Base-by-base conservation (phyloP, 2,113 vertebrate genomes). In the Scomber scombrus region DNA sequence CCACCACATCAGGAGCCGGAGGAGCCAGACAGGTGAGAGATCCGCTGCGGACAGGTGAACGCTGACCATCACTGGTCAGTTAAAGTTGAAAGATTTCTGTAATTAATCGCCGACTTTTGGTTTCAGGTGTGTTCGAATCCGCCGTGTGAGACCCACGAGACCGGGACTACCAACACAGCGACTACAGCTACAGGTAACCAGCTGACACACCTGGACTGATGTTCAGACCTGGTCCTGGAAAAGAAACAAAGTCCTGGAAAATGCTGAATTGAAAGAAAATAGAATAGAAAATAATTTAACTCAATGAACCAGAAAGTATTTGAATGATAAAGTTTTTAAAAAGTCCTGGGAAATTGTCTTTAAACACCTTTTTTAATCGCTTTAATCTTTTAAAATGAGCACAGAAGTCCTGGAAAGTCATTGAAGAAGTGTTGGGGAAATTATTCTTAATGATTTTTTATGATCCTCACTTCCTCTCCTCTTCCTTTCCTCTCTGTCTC, bases 101-200 rank as follows among this genome's bases (percentile, higher is more conserved):
- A 40, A 9, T 9, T 40, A 9, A 40, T 10, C 34, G 6, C 7
- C 8, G 64, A 95, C 94, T 57, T 9, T 12, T 49, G 12, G 1
- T 45, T 47, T 10, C 50, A 82, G 0, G 95, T 93, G 19, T 96
- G 95, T 66, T 94, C 95, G 57, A 96, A 96, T 74, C 96, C 96
- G 0, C 96, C 96, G 0, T 95, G 95, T 3, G 96, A 97, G 78
- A 96, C 94, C 3, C 95, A 96, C 0, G 95, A 96, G 70, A 97
- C 96, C 0, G 95, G 95, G 1, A 97, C 96, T 52, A 96, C 96
- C 80, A 96, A 95, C 71, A 96, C 95, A 0, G 83, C 95, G 57
- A 97, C 95, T 0, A 94, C 94, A 29, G 95, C 94, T 0, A 95
- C 96, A 18, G 94, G 95, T 78, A 94, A 92, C 3, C 19, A 52